Base-by-base conservation (phyloP, 2,888 invertebrate species). In the Timandra comae region DNA sequence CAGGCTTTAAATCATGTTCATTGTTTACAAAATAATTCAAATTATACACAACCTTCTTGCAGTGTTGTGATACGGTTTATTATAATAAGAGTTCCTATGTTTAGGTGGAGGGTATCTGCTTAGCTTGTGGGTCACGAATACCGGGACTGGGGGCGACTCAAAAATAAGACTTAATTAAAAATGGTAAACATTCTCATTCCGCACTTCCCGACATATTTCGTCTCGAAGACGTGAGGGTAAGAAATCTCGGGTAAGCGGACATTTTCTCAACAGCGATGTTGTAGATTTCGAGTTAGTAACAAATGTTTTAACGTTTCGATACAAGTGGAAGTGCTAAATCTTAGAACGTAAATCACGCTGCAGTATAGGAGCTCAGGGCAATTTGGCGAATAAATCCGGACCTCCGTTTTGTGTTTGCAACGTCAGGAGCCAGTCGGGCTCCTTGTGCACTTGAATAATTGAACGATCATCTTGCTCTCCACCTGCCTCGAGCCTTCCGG, bases 281-380 rank as follows among this genome's bases (percentile, higher is more conserved):
- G 58, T 66, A 69, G 58, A 63, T 66, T 62, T 55, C 57, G 47
- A 65, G 65, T 65, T 63, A 63, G 65, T 65, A 72, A 69, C 71
- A 72, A 74, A 75, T 72, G 73, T 63, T 70, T 67, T 63, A 69
- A 61, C 70, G 59, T 75, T 72, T 64, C 72, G 66, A 75, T 76
- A 72, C 73, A 69, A 74, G 67, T 69, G 69, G 67, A 69, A 69
- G 68, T 68, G 63, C 67, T 74, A 69, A 70, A 75, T 74, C 69
- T 72, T 69, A 56, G 56, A 56, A 52, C 65, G 66, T 75, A 73
- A 72, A 75, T 73, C 74, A 70, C 62, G 47, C 41, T 63, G 53
- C 61, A 60, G 52, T 9, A 24, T 9, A 29, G 51, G 45, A 53
- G 56, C 59, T 63, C 47, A 49, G 50, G 56, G 63, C 64, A 60